Evolutionary conservation across 1,140 invertebrate genomes (phyloP), one percentile per base, ranked within the genome.

Genomic region (Plectus sambesii): DNA sequence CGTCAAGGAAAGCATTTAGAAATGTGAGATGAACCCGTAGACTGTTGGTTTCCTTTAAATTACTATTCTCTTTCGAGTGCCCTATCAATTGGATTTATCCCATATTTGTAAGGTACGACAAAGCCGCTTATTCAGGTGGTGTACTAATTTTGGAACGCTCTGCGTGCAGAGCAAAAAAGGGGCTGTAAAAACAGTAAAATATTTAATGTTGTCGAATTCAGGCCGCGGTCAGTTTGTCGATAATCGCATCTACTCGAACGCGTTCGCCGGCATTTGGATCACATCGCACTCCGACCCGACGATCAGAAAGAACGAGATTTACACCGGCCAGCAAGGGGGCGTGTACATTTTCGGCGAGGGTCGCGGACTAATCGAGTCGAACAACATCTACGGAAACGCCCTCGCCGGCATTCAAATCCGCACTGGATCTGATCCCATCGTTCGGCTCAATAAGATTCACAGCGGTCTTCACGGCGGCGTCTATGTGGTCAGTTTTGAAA

Each of bases 241-340:
- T 66, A 98, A 98, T 75, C 87, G 89, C 72, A 98, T 98, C 63
- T 92, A 97, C 72, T 92, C 88, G 1, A 98, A 98, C 73, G 96
- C 94, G 69, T 78, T 77, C 69, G 76, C 76, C 44, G 76, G 76
- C 24, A 89, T 97, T 1, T 96, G 90, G 92, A 96, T 98, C 59
- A 98, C 90, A 9, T 94, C 89, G 0, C 93, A 96, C 62, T 92
- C 87, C 59, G 94, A 97, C 74, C 92, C 92, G 2, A 97, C 92
- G 5, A 98, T 97, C 56, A 73, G 90, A 15, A 81, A 88, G 57
- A 97, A 97, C 74, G 90, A 97, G 74, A 97, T 98, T 58, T 98
- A 93, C 70, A 93, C 94, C 73, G 92, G 92, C 0, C 88, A 96
- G 71, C 83, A 85, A 72, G 92, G 90, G 42, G 92, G 92, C 24